These are phyloP conservation scores for Rhopilema esculentum DNA, from an alignment of 30 jellyfish, hydroid and myxozoan genomes.

Conservation along the genomic window DNA sequence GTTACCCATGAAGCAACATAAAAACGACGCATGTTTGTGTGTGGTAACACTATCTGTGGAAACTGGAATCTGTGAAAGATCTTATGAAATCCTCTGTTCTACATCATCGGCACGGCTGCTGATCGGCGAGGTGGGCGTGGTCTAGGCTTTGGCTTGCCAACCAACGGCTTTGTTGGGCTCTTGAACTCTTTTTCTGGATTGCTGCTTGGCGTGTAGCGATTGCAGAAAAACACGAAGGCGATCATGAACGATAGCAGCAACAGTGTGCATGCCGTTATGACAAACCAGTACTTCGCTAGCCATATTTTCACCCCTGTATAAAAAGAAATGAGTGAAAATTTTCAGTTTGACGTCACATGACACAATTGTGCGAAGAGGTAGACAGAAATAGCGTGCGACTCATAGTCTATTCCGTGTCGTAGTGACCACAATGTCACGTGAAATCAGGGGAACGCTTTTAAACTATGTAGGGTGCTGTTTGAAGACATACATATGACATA, in stretches of 20 bases:
- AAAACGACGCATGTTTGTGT: neutral
- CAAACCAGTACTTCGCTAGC: conserved; percentile 97
- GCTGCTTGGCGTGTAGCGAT: conserved; percentile 90
- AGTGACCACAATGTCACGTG: too few species aligned
- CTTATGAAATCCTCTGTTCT: neutral
- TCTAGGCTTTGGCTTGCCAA: conserved; percentile 48
- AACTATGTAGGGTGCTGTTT: too few species aligned
- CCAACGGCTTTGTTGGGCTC: conserved; percentile 72
- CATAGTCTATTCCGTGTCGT: too few species aligned
- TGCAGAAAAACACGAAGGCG: conserved; percentile 91
- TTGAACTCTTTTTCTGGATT: conserved; percentile 81
- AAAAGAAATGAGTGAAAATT: neutral
- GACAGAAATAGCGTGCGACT: too few species aligned
- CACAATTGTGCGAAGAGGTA: neutral
- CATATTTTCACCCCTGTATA: conserved; percentile 82
- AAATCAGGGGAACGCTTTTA: too few species aligned
- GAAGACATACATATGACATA: too few species aligned
- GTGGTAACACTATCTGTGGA: neutral
- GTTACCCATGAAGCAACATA: neutral
- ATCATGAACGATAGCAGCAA: conserved; percentile 86
- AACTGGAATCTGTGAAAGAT: neutral
- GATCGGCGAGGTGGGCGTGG: conserved; percentile 51
- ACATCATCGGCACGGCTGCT: conserved; percentile 67
- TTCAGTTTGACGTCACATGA: too few species aligned
- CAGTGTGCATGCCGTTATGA: conserved; percentile 79